Evolutionary conservation across 2,113 vertebrate species (phyloP), one percentile per base, ranked within the genome.

Genomic region (Myrmophylax atrothorax): DNA sequence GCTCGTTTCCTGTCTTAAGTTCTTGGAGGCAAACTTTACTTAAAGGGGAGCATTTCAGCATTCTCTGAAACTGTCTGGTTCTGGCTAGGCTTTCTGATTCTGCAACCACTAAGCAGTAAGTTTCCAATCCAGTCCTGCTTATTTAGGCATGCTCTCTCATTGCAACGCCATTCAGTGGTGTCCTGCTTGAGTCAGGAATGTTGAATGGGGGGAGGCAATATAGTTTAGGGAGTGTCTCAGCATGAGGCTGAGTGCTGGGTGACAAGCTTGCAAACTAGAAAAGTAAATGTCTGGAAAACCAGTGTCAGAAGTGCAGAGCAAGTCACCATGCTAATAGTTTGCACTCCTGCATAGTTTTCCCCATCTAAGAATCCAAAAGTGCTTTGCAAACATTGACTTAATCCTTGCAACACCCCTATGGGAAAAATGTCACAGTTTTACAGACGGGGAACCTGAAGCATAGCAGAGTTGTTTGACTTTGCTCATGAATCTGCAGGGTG

Each of bases 121-220:
- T 94, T 96, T 97, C 93, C 94, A 87, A 89, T 90, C 90, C 92
- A 64, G 72, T 67, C 75, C 79, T 96, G 95, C 96, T 97, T 96
- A 95, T 92, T 96, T 95, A 95, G 94, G 96, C 96, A 84, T 86
- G 69, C 88, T 93, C 25, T 83, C 90, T 92, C 90, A 95, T 90
- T 9, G 1, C 62, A 62, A 89, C 12, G 6, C 94, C 82, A 81
- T 96, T 90, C 96, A 89, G 93, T 29, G 92, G 88, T 95, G 90
- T 92, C 93, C 95, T 94, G 90, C 94, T 88, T 68, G 88, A 97
- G 66, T 81, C 72, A 95, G 88, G 85, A 96, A 96, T 97, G 96
- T 86, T 94, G 93, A 35, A 78, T 73, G 69, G 90, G 87, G 82
- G 92, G 73, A 96, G 96, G 83, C 86, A 89, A 4, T 94, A 80